Conservation (phyloP, 2,113 vertebrate species). For the Aldabrachelys gigantea region DNA sequence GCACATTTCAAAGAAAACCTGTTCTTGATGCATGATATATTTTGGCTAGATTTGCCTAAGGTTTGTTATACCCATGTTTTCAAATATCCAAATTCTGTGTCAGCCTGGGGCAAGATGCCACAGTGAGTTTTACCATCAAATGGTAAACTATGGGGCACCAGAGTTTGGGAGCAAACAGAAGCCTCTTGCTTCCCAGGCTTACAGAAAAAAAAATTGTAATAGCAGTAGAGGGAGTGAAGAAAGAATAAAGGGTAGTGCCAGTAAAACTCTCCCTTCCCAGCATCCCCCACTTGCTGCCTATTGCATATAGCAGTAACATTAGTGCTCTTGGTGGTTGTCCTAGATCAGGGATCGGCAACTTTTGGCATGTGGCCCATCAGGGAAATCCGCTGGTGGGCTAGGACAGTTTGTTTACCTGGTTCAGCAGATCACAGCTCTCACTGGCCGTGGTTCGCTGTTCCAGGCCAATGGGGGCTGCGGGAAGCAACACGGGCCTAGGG, state of each 20-base stretch:
- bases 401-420: too few species aligned
- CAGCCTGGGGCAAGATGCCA: not conserved
- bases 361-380: too few species aligned
- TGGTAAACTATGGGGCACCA: not conserved
- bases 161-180: not conserved
- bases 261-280: not conserved
- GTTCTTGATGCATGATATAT: not conserved
- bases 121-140: not conserved
- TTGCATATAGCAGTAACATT: fast-evolving
- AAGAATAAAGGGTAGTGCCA: not conserved
- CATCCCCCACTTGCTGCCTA: not conserved
- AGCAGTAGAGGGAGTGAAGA: not conserved
- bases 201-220: not conserved
- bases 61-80: not conserved
- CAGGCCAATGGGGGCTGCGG: too few species aligned
- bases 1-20: not conserved
- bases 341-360: not conserved
- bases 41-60: not conserved
- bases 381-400: too few species aligned
- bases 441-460: too few species aligned
- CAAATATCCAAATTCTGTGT: not conserved
- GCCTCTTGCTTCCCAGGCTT: not conserved
- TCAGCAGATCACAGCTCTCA: too few species aligned
- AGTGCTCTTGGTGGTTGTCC: not conserved
- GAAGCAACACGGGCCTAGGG: too few species aligned